Evolutionary conservation across 2,113 vertebrate genomes (phyloP).

Genomic region (Sturnira hondurensis): DNA sequence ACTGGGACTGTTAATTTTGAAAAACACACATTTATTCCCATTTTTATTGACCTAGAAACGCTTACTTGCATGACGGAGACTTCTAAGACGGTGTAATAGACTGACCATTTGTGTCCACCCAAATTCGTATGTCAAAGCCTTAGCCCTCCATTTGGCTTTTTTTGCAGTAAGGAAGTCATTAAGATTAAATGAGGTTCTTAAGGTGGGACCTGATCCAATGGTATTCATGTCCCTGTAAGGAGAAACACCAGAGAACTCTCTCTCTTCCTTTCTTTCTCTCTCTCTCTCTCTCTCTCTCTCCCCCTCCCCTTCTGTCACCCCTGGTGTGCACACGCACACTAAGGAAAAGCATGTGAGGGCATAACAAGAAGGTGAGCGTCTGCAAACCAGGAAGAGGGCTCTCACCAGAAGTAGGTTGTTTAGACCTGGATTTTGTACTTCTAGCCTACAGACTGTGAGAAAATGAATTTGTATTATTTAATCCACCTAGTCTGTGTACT

Average conservation of each 20-base stretch:
- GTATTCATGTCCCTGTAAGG: neutral
- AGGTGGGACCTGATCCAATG: neutral
- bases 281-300: no score
- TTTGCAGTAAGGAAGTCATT: neutral
- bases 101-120: no score
- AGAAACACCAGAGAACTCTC: neutral
- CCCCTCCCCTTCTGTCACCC: no score
- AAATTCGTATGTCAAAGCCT: neutral
- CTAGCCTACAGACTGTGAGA: neutral
- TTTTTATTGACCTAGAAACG: neutral
- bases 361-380: neutral
- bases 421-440: neutral
- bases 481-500: neutral
- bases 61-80: neutral
- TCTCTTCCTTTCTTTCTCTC: neutral
- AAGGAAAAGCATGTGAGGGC: neutral
- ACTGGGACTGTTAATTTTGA: neutral
- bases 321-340: neutral
- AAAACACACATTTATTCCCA: neutral
- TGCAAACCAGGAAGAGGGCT: neutral
- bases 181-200: neutral
- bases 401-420: neutral
- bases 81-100: neutral
- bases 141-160: neutral
- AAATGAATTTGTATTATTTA: neutral